Evolutionary conservation across 2,113 vertebrate species (phyloP), one percentile per base, ranked within the genome.

Genomic region (Porphyrio hochstetteri): DNA sequence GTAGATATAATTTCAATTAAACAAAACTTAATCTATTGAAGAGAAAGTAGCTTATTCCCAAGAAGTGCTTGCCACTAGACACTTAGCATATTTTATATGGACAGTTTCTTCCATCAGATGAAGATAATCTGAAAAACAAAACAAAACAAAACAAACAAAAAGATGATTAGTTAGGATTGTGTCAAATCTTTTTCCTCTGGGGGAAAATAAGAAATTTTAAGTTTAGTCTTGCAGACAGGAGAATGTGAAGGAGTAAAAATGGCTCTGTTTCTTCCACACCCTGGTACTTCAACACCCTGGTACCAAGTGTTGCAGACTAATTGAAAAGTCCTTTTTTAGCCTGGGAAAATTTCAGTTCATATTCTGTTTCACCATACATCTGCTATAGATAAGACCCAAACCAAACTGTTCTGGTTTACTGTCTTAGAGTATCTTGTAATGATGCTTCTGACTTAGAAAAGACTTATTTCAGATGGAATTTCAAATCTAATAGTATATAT

Each of bases 201-300:
- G 50, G 11, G 2, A 1, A 31, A 67, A 53, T 14, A 36, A 7
- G 33, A 29, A 14, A 6, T 19, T 59, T 5, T 36, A 56, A 74
- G 7, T 5, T 7, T 59, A 59, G 17, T 28, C 35, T 79, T 75
- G 15, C 5, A 48, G 46, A 64, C 8, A 78, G 29, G 9, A 72
- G 28, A 77, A 86, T 64, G 1, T 1, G 1, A 77, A 94, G 36
- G 23, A 84, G 15, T 1, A 74, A 61, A 79, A 74, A 48, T 11
- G 1, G 5, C 20, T 52, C 56, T 55, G 1, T 67, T 88, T 75
- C 40, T 79, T 90, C 31, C 42, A 35, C 5, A 33, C 2, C 17
- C 8, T 0, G 1, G 3, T 46, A 35, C 28, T 80, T 60, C 52
- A 89, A 33, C 5, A 33, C 2, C 17, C 9, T 0, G 1, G 3